phyloP scores from a whole-genome alignment of 23 tunicate species.

The Phallusia fumigata region DNA sequence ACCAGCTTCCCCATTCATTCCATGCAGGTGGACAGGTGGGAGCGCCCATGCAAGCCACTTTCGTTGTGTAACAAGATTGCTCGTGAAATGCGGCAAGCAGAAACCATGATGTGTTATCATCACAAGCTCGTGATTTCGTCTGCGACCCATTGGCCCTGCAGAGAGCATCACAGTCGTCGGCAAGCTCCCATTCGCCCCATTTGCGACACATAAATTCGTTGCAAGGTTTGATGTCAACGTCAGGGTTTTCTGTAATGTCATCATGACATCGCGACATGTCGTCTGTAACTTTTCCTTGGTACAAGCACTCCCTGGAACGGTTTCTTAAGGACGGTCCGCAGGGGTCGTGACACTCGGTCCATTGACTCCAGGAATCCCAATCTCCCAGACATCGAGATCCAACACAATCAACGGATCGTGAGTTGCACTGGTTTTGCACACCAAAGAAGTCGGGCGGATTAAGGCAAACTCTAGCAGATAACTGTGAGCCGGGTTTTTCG shows the following conservation, averaged over 20 bases:
- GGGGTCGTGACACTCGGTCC: slow-evolving; percentile 25
- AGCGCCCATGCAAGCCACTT: background rate
- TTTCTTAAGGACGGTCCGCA: slow-evolving; percentile 32
- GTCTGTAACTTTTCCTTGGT: slow-evolving; percentile 12
- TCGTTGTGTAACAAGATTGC: slow-evolving; percentile 1
- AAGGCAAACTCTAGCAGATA: background rate
- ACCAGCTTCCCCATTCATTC: slow-evolving; percentile 24
- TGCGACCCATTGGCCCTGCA: slow-evolving; percentile 3
- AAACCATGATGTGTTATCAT: background rate
- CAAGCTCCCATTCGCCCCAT: slow-evolving; percentile 25
- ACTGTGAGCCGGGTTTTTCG: slow-evolving; percentile 13
- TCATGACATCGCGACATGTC: slow-evolving; percentile 10
- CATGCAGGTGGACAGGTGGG: slow-evolving; percentile 36
- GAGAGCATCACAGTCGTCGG: slow-evolving; percentile 26
- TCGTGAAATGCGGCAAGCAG: background rate
- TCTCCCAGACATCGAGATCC: slow-evolving; percentile 38
- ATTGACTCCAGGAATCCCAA: slow-evolving; percentile 29
- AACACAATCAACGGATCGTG: background rate
- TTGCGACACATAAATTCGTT: slow-evolving; percentile 18
- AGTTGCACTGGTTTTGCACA: background rate
- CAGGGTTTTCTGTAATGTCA: no score
- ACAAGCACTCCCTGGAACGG: slow-evolving; percentile 28
- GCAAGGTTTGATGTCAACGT: background rate
- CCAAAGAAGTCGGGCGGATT: slow-evolving; percentile 1
- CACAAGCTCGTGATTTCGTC: slow-evolving; percentile 15